A percentile compares a stretch with the other conserved stretches of the same genome.
These are phyloP conservation scores for Aegotheles bennettii DNA, from an alignment of 2,113 vertebrate species.

Conservation along the genomic window DNA sequence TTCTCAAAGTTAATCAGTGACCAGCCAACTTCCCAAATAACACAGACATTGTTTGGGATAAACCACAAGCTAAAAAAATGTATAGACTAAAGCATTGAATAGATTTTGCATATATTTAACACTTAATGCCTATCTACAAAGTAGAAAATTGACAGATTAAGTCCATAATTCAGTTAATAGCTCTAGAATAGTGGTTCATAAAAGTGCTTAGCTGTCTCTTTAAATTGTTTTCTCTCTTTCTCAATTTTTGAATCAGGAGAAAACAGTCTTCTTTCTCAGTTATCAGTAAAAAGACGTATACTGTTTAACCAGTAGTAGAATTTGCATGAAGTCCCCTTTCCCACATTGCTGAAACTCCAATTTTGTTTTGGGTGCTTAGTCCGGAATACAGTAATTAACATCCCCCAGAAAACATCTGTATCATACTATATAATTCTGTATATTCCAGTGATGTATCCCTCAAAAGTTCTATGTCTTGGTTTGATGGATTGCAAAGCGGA, in stretches of 20 bases:
- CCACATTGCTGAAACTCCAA: not conserved
- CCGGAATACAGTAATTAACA: not conserved
- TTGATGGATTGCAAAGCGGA: no score
- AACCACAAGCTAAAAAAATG: not conserved
- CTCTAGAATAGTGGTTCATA: not conserved
- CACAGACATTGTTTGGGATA: not conserved
- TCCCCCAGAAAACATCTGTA: not conserved
- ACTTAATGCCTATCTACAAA: not conserved
- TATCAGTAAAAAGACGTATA: not conserved
- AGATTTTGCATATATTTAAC: not conserved
- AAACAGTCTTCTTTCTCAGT: not conserved
- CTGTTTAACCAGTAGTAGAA: not conserved
- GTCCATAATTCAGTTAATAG: not conserved
- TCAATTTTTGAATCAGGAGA: not conserved
- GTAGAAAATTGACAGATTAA: not conserved
- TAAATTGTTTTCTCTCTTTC: not conserved
- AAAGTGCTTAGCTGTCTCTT: not conserved
- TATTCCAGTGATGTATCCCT: not conserved
- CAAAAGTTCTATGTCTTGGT: not conserved
- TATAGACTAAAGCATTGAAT: not conserved
- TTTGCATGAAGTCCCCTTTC: not conserved
- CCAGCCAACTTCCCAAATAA: not conserved
- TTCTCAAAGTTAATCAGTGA: not conserved
- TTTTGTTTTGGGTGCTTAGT: not conserved
- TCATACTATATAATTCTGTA: constrained; percentile 11